phyloP scores from a whole-genome alignment of 2,797 vertebrate genomes.

The Microchirus variegatus region DNA sequence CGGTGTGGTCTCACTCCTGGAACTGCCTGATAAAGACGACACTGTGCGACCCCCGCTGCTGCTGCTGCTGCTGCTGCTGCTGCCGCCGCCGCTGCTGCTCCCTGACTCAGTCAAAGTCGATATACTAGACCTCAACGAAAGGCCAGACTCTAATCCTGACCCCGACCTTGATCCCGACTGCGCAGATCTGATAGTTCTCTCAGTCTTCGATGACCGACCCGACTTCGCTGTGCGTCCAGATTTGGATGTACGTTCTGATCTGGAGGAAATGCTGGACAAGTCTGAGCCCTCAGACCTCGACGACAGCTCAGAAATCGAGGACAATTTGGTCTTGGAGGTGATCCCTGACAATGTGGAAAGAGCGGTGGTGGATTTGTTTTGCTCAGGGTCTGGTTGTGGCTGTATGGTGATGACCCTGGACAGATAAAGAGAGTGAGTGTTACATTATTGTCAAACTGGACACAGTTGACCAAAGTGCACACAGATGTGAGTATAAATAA shows the following conservation, averaged over 20 bases:
- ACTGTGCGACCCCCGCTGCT: constrained; percentile 33
- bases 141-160: constrained; percentile 22
- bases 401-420: constrained; percentile 37
- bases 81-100: constrained; percentile 37
- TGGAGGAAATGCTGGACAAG: constrained; percentile 57
- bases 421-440: background rate
- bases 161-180: constrained; percentile 17
- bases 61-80: constrained; percentile 20
- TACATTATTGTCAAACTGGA: no score
- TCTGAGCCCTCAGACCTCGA: constrained; percentile 57
- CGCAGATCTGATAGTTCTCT: constrained; percentile 7
- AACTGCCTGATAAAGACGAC: constrained; percentile 45
- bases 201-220: constrained; percentile 6
- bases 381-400: constrained; percentile 35
- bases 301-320: constrained; percentile 67
- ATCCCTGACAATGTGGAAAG: constrained; percentile 57
- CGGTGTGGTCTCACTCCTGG: constrained; percentile 10
- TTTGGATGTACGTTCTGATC: constrained; percentile 32
- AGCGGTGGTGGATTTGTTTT: constrained; percentile 56
- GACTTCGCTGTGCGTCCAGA: constrained; percentile 37
- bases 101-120: constrained; percentile 25
- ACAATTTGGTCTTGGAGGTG: constrained; percentile 65
- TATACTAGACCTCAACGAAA: constrained; percentile 38
- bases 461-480: no score
- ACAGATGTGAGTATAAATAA: no score